Base-by-base conservation (phyloP, 2,888 invertebrate species). In the Euzetes globulus region DNA sequence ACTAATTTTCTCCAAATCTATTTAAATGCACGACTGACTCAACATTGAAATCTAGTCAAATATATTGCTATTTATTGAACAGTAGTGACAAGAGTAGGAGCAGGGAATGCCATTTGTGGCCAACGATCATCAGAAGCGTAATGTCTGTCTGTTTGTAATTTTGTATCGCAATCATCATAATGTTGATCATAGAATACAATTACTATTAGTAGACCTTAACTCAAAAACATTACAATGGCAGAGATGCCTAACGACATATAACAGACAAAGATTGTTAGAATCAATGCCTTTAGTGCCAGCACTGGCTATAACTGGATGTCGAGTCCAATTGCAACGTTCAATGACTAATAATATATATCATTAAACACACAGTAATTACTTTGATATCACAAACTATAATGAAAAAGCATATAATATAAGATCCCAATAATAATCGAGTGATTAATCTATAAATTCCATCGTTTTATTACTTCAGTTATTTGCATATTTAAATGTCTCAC, bases 111-210 rank as follows among this genome's bases (percentile, higher is more conserved):
- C 19, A 60, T 60, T 60, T 60, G 60, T 60, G 60, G 60, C 17
- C 1, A 3, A 65, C 29, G 27, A 65, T 65, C 19, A 65, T 65
- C 17, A 65, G 15, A 15, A 52, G 19, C 15, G 60, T 60, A 65
- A 65, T 65, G 65, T 65, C 37, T 65, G 65, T 65, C 65, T 65
- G 65, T 65, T 58, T 55, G 19, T 4, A 29, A 63, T 29, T 63
- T 63, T 63, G 27, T 29, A 29, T 63, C 11, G 65, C n/a, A 65
- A 65, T 65, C 65, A 65, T 37, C n/a, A 65, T 65, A 65, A 65
- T 65, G 65, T 65, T 37, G 65, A 65, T 65, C 65, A 65, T 37
- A 65, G 13, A 29, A 65, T 65, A 37, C 65, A 65, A 65, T 65
- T 37, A 41, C 65, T 65, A 65, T 33, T 65, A 19, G 65, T 65